A percentile compares a stretch with the other conserved stretches of the same genome.
Evolutionary conservation across 2,797 vertebrate species (phyloP).

Genomic region (Rhincodon typus): DNA sequence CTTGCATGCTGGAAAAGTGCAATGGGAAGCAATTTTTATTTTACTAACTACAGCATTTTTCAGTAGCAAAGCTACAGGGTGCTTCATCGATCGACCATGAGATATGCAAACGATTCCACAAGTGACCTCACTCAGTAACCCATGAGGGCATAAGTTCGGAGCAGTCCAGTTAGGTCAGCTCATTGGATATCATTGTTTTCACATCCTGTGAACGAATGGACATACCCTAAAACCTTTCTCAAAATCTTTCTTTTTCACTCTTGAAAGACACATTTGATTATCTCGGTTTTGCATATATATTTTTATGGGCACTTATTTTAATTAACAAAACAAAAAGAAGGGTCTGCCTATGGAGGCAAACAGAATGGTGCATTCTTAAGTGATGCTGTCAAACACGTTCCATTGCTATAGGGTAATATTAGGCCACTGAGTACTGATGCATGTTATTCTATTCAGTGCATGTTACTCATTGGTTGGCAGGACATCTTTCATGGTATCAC

Average conservation of each 20-base stretch:
- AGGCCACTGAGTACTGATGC: conserved; percentile 22
- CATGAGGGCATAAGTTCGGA: neutral
- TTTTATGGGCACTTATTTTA: conserved; percentile 10
- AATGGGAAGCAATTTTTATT: conserved; percentile 32
- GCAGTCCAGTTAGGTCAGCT: neutral
- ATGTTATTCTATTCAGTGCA: conserved; percentile 28
- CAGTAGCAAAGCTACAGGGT: conserved; percentile 18
- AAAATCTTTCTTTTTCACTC: neutral
- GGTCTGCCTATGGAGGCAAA: neutral
- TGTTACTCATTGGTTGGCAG: conserved; percentile 29
- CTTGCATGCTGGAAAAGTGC: conserved; percentile 33
- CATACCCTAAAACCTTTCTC: neutral
- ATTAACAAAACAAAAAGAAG: conserved; percentile 3
- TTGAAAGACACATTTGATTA: neutral
- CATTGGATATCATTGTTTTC: neutral
- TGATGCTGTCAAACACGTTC: conserved; percentile 35
- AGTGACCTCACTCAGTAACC: conserved; percentile 19
- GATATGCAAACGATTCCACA: conserved; percentile 26
- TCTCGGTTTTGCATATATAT: neutral
- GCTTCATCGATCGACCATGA: conserved; percentile 18
- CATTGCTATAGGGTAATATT: conserved; percentile 12
- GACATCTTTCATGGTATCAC: conserved; percentile 22
- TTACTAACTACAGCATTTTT: conserved; percentile 34
- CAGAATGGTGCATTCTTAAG: conserved; percentile 12
- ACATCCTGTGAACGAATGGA: neutral